These are phyloP conservation scores for Rhinichthys klamathensis DNA, from an alignment of 2,113 vertebrate genomes.

Conservation along the genomic window DNA sequence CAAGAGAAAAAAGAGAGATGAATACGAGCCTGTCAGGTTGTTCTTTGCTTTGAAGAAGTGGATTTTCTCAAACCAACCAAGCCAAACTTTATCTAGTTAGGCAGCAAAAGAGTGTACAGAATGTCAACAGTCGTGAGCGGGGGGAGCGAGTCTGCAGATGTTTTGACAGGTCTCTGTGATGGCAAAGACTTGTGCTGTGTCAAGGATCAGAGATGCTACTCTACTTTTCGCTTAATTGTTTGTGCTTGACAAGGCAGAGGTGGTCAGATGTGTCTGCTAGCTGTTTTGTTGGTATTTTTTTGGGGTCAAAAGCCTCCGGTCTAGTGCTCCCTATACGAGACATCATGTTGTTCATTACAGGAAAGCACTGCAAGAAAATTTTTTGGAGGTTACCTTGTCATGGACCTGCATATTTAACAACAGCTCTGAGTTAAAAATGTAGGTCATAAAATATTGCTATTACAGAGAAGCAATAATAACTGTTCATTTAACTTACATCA, in stretches of 20 bases:
- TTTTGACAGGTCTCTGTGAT: slow-evolving; percentile 46
- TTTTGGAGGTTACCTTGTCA: not conserved
- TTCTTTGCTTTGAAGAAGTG: slow-evolving; percentile 39
- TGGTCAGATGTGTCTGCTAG: not conserved
- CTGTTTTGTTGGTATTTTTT: slow-evolving; percentile 4
- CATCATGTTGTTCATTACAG: slow-evolving; percentile 18
- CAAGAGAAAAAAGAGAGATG: not conserved
- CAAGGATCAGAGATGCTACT: slow-evolving; percentile 20
- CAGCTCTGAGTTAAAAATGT: not conserved
- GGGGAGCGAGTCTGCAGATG: slow-evolving; percentile 32
- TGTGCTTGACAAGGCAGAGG: slow-evolving; percentile 12
- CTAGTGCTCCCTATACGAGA: not conserved
- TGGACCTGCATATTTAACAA: not conserved
- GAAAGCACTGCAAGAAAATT: not conserved
- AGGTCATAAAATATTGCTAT: not conserved
- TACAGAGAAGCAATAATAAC: not conserved
- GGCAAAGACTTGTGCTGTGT: slow-evolving; percentile 17
- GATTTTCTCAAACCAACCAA: slow-evolving; percentile 45
- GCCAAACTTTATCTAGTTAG: slow-evolving; percentile 54
- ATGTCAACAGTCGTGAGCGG: slow-evolving; percentile 37
- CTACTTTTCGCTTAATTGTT: slow-evolving; percentile 15
- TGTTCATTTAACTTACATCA: slow-evolving; percentile 1
- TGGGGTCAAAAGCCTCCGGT: not conserved
- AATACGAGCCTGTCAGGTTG: slow-evolving; percentile 29
- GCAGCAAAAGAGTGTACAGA: slow-evolving; percentile 27